These are phyloP conservation scores for Hydractinia symbiolongicarpus DNA, from an alignment of 30 jellyfish, hydroid and myxozoan genomes.

Conservation along the genomic window DNA sequence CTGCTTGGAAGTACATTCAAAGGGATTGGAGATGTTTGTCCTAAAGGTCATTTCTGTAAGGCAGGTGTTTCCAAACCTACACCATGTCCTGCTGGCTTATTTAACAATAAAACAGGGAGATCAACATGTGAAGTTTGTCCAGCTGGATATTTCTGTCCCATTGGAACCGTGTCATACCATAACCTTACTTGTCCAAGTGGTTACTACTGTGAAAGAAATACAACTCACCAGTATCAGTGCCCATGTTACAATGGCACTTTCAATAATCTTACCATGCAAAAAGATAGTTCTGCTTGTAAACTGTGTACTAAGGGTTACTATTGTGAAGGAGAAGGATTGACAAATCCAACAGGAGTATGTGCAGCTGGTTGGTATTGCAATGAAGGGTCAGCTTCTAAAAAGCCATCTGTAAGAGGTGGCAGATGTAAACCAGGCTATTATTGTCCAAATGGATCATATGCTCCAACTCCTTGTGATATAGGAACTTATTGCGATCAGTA, in stretches of 20 bases:
- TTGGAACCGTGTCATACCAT: conserved; percentile 42
- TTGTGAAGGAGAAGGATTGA: conserved; percentile 78
- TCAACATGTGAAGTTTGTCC: conserved; percentile 77
- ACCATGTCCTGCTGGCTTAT: conserved; percentile 76
- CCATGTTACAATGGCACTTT: conserved; percentile 91
- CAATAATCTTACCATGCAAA: conserved; percentile 70
- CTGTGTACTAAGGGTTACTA: conserved; percentile 78
- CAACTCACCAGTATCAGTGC: conserved; percentile 66
- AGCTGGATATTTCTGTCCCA: conserved; percentile 89
- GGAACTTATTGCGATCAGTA: conserved; percentile 72
- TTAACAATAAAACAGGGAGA: conserved; percentile 75
- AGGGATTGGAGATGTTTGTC: conserved; percentile 95
- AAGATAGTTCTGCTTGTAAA: conserved; percentile 46
- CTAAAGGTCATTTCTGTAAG: conserved; percentile 78
- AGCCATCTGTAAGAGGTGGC: conserved; percentile 86
- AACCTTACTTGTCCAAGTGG: conserved; percentile 69
- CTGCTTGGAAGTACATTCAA: conserved; percentile 76
- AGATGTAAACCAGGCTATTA: conserved; percentile 72
- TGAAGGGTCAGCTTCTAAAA: conserved; percentile 66
- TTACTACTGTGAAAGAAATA: conserved; percentile 62
- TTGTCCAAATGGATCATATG: conserved; percentile 82
- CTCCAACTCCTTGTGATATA: conserved; percentile 70
- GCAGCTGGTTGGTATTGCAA: conserved; percentile 94
- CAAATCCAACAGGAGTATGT: conserved; percentile 86
- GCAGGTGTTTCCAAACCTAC: conserved; percentile 61